phyloP scores from a whole-genome alignment of 2,113 vertebrate species.

The Synodontis membranacea region DNA sequence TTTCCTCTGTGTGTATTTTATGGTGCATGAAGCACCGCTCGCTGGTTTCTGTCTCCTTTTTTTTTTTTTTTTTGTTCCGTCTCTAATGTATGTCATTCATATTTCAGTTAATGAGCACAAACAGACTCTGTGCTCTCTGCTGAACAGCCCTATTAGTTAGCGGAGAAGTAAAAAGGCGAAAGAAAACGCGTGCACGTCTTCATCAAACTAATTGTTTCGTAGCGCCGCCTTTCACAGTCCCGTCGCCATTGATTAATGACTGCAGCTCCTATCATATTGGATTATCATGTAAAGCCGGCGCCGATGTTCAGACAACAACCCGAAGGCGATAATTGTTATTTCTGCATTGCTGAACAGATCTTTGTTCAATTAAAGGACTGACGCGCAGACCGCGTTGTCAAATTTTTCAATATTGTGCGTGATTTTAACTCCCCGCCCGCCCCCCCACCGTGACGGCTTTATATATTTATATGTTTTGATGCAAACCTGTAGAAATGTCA shows the following conservation, averaged over 20 bases:
- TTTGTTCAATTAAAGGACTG: not conserved
- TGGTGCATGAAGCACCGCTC: slow-evolving; percentile 14
- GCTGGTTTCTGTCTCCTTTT: not conserved
- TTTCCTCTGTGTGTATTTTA: slow-evolving; percentile 12
- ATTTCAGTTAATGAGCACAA: slow-evolving; percentile 23
- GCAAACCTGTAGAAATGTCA: not conserved
- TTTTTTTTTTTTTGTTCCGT: not conserved
- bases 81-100: slow-evolving; percentile 12
- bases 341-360: slow-evolving; percentile 8
- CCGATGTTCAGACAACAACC: not conserved
- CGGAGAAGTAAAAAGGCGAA: not conserved
- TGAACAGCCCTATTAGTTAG: not conserved
- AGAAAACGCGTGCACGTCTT: not conserved
- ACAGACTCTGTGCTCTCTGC: not conserved
- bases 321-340: slow-evolving; percentile 16
- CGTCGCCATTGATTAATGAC: not conserved
- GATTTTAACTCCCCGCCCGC: too few relatives aligned
- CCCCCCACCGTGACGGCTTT: not conserved
- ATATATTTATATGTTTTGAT: not conserved
- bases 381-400: not conserved
- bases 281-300: not conserved
- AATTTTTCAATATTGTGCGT: too few relatives aligned
- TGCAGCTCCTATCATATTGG: not conserved
- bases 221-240: not conserved
- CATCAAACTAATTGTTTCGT: slow-evolving; percentile 21